phyloP scores from a whole-genome alignment of 1,140 invertebrate species.

The Diploscapter pachys region DNA sequence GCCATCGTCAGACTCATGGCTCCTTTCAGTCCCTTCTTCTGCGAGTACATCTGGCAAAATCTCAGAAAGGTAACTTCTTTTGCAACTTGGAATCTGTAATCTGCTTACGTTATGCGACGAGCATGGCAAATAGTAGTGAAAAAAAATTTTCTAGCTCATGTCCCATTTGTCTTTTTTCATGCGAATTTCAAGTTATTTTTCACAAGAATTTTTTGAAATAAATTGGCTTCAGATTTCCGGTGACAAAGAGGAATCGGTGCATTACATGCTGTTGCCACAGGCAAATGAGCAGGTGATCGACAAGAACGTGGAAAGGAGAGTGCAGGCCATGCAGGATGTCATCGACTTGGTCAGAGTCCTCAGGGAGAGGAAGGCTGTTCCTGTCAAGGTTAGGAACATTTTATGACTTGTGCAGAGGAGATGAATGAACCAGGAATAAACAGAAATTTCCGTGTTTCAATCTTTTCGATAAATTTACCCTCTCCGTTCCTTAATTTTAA shows the following conservation, averaged over 20 bases:
- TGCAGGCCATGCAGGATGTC: conserved; percentile 86
- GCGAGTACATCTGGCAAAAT: conserved; percentile 91
- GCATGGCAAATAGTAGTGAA: no score
- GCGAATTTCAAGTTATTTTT: neutral
- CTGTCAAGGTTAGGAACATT: conserved; percentile 69
- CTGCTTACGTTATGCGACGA: neutral
- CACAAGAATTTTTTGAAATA: neutral
- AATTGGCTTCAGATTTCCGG: conserved; percentile 12
- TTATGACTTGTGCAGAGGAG: no score
- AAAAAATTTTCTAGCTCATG: no score
- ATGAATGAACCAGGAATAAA: no score
- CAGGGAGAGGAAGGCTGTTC: conserved; percentile 85
- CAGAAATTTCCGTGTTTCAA: no score
- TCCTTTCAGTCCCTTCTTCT: conserved; percentile 93
- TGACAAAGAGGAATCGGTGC: conserved; percentile 39
- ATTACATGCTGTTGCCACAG: conserved; percentile 46
- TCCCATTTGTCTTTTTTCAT: neutral
- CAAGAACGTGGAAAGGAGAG: conserved; percentile 79
- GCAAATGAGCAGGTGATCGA: conserved; percentile 72
- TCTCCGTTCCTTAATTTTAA: no score
- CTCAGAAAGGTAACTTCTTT: conserved; percentile 64
- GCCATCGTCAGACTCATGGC: conserved; percentile 81
- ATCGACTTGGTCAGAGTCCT: conserved; percentile 89
- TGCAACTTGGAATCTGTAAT: neutral
- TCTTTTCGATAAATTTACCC: no score